Conservation (phyloP, 1,140 invertebrate species). For the Ceratosolen fusciceps region DNA sequence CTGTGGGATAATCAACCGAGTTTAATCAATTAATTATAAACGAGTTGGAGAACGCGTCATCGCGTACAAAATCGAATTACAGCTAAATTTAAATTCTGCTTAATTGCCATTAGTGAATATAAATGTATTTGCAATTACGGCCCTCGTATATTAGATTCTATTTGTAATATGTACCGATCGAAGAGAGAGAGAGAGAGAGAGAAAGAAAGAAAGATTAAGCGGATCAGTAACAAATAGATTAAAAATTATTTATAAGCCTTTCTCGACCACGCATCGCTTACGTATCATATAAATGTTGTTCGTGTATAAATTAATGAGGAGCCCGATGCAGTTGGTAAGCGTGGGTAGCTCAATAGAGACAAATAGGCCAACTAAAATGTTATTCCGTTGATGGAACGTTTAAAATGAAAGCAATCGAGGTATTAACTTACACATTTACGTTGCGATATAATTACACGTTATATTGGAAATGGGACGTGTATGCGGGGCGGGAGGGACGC, state of each 20-base stretch:
- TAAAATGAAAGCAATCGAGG: too few relatives aligned
- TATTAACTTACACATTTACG: too few relatives aligned
- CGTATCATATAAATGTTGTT: neutral
- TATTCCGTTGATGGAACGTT: too few relatives aligned
- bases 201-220: too few relatives aligned
- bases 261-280: neutral
- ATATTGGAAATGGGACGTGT: too few relatives aligned
- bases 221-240: too few relatives aligned
- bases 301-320: neutral
- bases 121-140: constrained; percentile 17
- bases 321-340: neutral
- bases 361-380: too few relatives aligned
- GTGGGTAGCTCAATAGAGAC: too few relatives aligned
- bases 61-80: constrained; percentile 7
- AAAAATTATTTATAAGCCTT: too few relatives aligned
- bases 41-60: constrained; percentile 29
- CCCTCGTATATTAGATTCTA: neutral
- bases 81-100: constrained; percentile 38
- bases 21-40: constrained; percentile 32
- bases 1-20: constrained; percentile 20
- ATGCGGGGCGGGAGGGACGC: too few relatives aligned
- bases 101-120: constrained; percentile 46
- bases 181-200: too few relatives aligned
- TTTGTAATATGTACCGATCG: neutral
- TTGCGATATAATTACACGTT: too few relatives aligned